phyloP scores from a whole-genome alignment of 2,888 invertebrate species.

The Drosophila anomelani region DNA sequence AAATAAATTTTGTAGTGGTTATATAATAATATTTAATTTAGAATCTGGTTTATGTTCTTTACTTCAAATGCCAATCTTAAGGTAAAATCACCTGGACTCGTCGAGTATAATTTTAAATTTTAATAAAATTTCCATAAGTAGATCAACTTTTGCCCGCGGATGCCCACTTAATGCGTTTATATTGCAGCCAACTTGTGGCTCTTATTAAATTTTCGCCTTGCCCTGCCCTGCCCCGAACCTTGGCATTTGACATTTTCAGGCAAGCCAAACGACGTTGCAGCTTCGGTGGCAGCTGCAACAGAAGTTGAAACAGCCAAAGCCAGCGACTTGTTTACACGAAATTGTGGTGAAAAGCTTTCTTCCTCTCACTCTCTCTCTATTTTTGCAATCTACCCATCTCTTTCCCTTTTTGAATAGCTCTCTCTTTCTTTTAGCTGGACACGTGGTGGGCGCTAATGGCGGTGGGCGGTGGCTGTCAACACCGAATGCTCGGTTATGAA shows the following conservation, averaged over 20 bases:
- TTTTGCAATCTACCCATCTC: slow-evolving; percentile 21
- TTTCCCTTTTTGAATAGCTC: slow-evolving; percentile 7
- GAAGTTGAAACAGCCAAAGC: slow-evolving; percentile 13
- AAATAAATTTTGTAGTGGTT: not conserved
- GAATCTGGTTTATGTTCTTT: not conserved
- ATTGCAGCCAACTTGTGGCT: slow-evolving; percentile 28
- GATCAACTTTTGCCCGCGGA: slow-evolving; percentile 1
- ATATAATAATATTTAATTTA: not conserved
- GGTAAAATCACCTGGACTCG: too few relatives aligned
- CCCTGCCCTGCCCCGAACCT: slow-evolving; percentile 49
- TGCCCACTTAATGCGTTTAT: slow-evolving; percentile 6
- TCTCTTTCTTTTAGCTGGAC: slow-evolving; percentile 43
- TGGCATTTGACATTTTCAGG: slow-evolving; percentile 75
- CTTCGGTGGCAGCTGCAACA: slow-evolving; percentile 21
- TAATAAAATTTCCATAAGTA: slow-evolving; percentile 2
- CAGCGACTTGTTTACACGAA: slow-evolving; percentile 47
- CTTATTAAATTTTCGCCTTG: slow-evolving; percentile 19
- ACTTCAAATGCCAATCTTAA: not conserved
- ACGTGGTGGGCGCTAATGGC: slow-evolving; percentile 54
- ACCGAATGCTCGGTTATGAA: slow-evolving; percentile 66
- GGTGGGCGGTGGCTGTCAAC: slow-evolving; percentile 57
- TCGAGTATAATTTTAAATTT: too few relatives aligned
- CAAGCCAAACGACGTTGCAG: slow-evolving; percentile 10
- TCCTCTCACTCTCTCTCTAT: slow-evolving; percentile 8
- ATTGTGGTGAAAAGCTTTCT: slow-evolving; percentile 73